These are phyloP conservation scores for Hyppa rectilinea DNA, from an alignment of 2,888 invertebrate species.

Conservation along the genomic window DNA sequence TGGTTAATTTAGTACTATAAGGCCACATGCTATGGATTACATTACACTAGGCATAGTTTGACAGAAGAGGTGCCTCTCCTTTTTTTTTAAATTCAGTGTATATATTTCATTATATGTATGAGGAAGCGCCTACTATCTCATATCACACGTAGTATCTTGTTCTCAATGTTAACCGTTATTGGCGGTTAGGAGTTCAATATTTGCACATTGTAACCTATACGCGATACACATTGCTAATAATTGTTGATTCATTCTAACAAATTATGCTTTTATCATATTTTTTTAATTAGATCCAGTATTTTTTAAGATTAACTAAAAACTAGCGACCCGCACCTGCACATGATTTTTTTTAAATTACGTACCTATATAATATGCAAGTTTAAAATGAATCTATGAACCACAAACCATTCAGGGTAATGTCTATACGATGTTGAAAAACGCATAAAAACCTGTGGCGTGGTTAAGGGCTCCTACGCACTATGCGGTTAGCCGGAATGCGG, in stretches of 20 bases:
- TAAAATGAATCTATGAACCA: no score
- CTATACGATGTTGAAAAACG: no score
- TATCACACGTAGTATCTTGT: constrained; percentile 16
- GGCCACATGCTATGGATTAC: constrained; percentile 7
- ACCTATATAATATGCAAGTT: no score
- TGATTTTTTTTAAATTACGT: no score
- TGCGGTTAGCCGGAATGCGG: no score
- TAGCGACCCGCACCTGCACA: not conserved
- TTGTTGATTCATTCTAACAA: not conserved
- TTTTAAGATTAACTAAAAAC: not conserved
- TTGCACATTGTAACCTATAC: constrained; percentile 22
- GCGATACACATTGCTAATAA: not conserved
- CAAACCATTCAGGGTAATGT: no score
- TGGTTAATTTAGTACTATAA: constrained; percentile 10
- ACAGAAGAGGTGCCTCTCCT: not conserved
- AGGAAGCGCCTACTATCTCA: not conserved
- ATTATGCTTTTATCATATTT: not conserved
- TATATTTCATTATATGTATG: not conserved
- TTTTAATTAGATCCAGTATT: not conserved
- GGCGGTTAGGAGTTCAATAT: constrained; percentile 34
- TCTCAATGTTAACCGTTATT: constrained; percentile 26
- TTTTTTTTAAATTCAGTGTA: not conserved
- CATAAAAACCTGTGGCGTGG: no score
- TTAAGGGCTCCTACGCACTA: no score
- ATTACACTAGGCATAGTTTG: not conserved